A percentile compares a stretch with the other conserved stretches of the same genome.
Evolutionary conservation across 2,888 invertebrate species (phyloP).

Genomic region (Brachypalpus laphriformis): DNA sequence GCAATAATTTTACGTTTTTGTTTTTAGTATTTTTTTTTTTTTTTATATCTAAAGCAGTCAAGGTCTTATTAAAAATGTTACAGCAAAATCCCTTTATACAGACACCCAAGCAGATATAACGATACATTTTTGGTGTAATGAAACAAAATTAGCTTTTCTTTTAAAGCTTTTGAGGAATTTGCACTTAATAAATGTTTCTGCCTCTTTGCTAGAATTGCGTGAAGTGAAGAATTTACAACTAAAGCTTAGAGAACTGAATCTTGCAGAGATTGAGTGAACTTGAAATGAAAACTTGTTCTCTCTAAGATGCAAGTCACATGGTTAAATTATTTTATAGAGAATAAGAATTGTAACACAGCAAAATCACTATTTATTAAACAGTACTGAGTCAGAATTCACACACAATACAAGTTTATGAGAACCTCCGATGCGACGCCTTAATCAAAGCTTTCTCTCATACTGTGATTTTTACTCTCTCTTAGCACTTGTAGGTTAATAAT

Average conservation of each 20-base stretch:
- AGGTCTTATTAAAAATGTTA: no score
- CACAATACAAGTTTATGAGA: slow-evolving; percentile 7
- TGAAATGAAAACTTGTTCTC: slow-evolving; percentile 21
- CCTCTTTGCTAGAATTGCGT: not conserved
- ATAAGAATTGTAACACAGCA: slow-evolving; percentile 10
- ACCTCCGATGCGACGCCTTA: not conserved
- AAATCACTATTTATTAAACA: slow-evolving; percentile 5
- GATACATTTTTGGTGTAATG: no score
- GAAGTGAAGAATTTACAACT: not conserved
- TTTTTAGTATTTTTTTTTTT: no score
- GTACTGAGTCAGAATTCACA: slow-evolving; percentile 5
- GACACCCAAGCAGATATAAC: no score
- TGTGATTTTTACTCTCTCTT: slow-evolving; percentile 18
- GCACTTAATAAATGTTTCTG: not conserved
- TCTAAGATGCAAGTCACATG: slow-evolving; percentile 37
- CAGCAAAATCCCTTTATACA: no score
- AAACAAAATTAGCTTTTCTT: not conserved
- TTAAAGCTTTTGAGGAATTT: not conserved
- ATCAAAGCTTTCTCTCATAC: slow-evolving; percentile 40
- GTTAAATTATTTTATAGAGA: not conserved
- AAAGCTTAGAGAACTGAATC: slow-evolving; percentile 8
- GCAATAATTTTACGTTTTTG: no score
- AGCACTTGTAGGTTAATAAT: slow-evolving; percentile 36
- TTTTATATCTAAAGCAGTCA: no score
- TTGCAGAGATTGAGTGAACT: slow-evolving; percentile 34